Conservation (phyloP, 1,140 invertebrate species). For the Pectinophora gossypiella region DNA sequence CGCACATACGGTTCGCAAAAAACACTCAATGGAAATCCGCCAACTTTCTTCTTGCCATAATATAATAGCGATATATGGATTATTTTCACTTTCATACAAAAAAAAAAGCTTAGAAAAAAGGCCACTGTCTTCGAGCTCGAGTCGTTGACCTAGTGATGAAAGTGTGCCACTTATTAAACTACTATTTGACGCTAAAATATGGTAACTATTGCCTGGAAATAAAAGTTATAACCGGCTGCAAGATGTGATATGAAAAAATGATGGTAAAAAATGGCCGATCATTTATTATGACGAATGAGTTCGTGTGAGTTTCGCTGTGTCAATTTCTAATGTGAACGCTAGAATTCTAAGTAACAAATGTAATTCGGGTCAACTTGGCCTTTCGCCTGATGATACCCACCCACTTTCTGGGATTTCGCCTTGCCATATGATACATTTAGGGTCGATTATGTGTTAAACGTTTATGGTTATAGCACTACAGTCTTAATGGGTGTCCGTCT, state of each 20-base stretch:
- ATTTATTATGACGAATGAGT: constrained; percentile 10
- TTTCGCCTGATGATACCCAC: too few species aligned
- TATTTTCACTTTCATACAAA: constrained; percentile 35
- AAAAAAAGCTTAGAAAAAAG: constrained; percentile 19
- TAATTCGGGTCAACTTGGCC: background rate
- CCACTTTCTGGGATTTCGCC: too few species aligned
- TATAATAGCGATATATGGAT: too few species aligned
- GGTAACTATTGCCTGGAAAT: constrained; percentile 14
- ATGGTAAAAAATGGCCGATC: constrained; percentile 30
- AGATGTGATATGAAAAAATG: constrained; percentile 15
- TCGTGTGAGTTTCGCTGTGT: background rate
- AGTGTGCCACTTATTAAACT: constrained; percentile 21
- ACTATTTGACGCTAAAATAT: constrained; percentile 20
- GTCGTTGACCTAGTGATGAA: constrained; percentile 37
- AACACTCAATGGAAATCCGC: too few species aligned
- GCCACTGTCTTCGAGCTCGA: constrained; percentile 22
- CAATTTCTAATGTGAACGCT: background rate
- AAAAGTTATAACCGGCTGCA: constrained; percentile 4
- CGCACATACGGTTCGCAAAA: too few species aligned
- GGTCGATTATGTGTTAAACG: background rate
- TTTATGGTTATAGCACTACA: background rate
- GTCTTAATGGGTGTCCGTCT: background rate
- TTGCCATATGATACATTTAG: too few species aligned
- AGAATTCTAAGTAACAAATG: background rate
- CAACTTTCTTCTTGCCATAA: too few species aligned